Evolutionary conservation across 2,888 invertebrate genomes (phyloP), one percentile per base, ranked within the genome.

Genomic region (Lathronympha strigana): DNA sequence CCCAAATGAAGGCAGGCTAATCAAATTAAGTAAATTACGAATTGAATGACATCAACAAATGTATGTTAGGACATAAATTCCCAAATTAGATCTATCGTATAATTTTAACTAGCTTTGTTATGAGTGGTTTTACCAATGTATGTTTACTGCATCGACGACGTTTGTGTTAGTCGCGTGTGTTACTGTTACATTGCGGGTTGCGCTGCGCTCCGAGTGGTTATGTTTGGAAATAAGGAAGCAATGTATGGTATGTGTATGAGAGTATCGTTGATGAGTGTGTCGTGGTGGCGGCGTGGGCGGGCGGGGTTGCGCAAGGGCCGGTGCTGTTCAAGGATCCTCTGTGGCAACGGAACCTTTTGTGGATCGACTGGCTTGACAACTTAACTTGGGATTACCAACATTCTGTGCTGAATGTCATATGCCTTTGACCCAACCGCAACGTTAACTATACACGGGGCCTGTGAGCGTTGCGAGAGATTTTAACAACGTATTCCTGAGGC

Each of bases 281-380:
- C 36, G 21, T 38, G 38, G 47, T 68, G 31, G 23, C 49, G 60
- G 45, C 28, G 66, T 63, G 62, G 58, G 57, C 53, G 51, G 61
- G 63, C 55, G 51, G 58, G 71, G 71, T 83, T 76, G 74, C 74
- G 78, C 75, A 82, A 80, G 50, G 23, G 47, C 47, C 21, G 11
- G 23, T n/a, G 45, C 17, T 38, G 61, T 70, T 69, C 78, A 77
- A 77, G 73, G 77, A 71, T 68, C 64, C 66, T 69, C 33, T 70
- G 72, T 68, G 68, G 68, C 69, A 74, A 75, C 68, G 68, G 43
- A 57, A 60, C 77, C 74, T 76, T 73, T 71, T 72, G 66, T 68
- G 71, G 68, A 11, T 25, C 38, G 50, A 31, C 60, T 61, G 31
- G 54, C 45, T 51, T 45, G 40, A 31, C 61, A 9, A 23, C 61